Evolutionary conservation across 2,797 vertebrate genomes (phyloP).

Genomic region (Neopelma chrysocephalum): DNA sequence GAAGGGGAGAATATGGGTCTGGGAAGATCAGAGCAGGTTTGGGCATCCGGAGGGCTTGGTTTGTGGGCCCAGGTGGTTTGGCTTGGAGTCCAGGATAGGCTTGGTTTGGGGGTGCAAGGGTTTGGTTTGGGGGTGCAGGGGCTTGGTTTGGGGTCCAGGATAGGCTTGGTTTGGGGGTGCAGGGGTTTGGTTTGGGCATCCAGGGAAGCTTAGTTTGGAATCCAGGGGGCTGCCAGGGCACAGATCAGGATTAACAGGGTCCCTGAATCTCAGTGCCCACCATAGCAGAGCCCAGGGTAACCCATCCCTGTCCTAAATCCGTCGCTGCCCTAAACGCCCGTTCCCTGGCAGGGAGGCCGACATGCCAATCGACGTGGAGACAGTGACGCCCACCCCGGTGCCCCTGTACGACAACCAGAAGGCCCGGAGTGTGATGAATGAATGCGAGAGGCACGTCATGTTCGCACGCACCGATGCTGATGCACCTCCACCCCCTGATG

Average conservation of each 20-base stretch:
- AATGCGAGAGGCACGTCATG: constrained; percentile 94
- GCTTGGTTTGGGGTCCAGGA: not conserved
- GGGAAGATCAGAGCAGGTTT: not conserved
- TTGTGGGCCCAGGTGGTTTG: not conserved
- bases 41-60: not conserved
- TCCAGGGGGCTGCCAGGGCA: not conserved
- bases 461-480: constrained; percentile 94
- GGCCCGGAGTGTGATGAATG: constrained; percentile 95
- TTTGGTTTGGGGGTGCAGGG: not conserved
- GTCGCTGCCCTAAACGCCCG: rapidly evolving
- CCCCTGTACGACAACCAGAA: constrained; percentile 97
- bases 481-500: constrained; percentile 91
- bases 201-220: not conserved
- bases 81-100: not conserved
- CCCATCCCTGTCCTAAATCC: not conserved
- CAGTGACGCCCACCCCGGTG: constrained; percentile 81
- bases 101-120: too few species aligned
- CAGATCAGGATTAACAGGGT: not conserved
- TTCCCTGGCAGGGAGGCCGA: constrained; percentile 85
- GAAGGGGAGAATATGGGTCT: too few species aligned
- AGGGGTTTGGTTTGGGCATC: too few species aligned
- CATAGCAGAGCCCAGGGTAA: too few species aligned
- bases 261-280: not conserved
- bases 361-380: constrained; percentile 89
- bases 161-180: not conserved